phyloP scores from a whole-genome alignment of 2,888 invertebrate species.

The Dorcus hopei region DNA sequence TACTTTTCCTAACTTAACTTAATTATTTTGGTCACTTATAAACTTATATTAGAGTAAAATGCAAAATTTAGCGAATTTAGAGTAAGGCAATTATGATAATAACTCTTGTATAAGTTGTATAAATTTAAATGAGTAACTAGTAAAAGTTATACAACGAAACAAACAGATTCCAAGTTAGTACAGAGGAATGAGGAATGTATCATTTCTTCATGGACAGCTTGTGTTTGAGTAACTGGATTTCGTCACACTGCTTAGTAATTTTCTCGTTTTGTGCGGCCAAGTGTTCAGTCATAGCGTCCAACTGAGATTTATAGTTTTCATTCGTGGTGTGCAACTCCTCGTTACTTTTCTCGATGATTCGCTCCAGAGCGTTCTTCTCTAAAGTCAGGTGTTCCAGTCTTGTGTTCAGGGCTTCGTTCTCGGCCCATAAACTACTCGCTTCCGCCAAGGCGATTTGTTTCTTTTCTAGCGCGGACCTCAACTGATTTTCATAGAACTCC shows the following conservation, averaged over 20 bases:
- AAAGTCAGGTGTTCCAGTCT: slow-evolving; percentile 52
- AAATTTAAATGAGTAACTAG: no score
- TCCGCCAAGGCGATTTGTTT: slow-evolving; percentile 41
- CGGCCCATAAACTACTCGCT: slow-evolving; percentile 41
- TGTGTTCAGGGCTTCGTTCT: slow-evolving; percentile 47
- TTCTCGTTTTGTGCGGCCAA: slow-evolving; percentile 80
- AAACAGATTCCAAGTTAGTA: no score
- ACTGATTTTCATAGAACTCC: slow-evolving; percentile 44
- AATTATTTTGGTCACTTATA: no score
- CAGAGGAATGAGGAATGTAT: slow-evolving; percentile 13
- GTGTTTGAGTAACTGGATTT: slow-evolving; percentile 68
- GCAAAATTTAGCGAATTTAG: no score
- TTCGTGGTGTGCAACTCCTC: slow-evolving; percentile 67
- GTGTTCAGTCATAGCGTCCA: slow-evolving; percentile 75
- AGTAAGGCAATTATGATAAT: no score
- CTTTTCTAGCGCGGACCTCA: slow-evolving; percentile 38
- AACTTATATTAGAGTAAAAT: no score
- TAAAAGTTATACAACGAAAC: no score
- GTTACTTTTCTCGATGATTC: slow-evolving; percentile 55
- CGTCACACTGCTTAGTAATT: slow-evolving; percentile 76
- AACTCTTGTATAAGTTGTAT: no score
- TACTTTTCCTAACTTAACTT: no score
- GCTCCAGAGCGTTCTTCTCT: slow-evolving; percentile 53
- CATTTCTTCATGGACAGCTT: slow-evolving; percentile 40
- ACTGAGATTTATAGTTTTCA: slow-evolving; percentile 66